phyloP scores from a whole-genome alignment of 2,797 vertebrate genomes.

The Bufotes viridis region DNA sequence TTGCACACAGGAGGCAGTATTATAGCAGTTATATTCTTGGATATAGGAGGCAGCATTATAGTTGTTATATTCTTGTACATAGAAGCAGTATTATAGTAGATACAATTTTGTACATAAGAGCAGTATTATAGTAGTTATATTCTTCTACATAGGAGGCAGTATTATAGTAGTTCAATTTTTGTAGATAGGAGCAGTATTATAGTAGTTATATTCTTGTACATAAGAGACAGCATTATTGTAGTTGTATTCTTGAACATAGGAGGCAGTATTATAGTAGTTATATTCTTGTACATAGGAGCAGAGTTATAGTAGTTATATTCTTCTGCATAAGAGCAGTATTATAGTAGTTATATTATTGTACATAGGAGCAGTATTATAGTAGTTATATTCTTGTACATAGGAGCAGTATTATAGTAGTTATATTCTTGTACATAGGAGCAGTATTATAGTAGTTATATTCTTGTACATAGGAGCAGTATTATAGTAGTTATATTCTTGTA shows the following conservation, averaged over 20 bases:
- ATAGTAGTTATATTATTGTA: neutral
- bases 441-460: neutral
- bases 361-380: constrained; percentile 10
- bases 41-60: neutral
- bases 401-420: neutral
- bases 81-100: neutral
- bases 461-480: neutral
- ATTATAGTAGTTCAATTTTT: neutral
- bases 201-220: constrained; percentile 2
- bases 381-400: neutral
- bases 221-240: neutral
- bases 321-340: neutral
- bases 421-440: neutral
- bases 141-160: neutral
- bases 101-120: neutral
- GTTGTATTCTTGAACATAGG: neutral
- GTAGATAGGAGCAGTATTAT: neutral
- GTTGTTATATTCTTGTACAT: neutral
- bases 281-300: neutral
- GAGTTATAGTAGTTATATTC: constrained; percentile 4
- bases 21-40: neutral
- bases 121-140: no score
- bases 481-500: neutral
- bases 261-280: constrained; percentile 1
- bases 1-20: neutral